Conservation (phyloP, 2,888 invertebrate species). For the Sisyra terminalis region DNA sequence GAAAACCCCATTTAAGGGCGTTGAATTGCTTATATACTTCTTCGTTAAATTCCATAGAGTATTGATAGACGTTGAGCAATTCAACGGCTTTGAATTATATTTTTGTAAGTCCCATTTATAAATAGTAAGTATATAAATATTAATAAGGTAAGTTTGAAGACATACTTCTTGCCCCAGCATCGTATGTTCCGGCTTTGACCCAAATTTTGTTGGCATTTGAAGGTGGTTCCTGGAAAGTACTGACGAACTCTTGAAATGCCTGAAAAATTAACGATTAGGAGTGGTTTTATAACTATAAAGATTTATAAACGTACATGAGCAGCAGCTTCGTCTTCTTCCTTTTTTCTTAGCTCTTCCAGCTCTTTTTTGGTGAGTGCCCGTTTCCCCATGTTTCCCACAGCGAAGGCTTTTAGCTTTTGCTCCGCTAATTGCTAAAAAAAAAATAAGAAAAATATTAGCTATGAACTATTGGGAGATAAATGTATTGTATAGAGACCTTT, state of each 20-base stretch:
- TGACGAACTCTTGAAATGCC: conserved; percentile 95
- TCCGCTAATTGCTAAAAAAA: conserved; percentile 39
- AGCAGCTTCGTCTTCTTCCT: conserved; percentile 80
- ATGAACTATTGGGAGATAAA: not conserved
- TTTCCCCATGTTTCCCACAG: conserved; percentile 57
- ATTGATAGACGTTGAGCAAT: too few relatives aligned
- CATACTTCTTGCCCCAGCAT: conserved; percentile 82
- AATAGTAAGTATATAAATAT: not conserved
- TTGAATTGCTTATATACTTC: too few relatives aligned
- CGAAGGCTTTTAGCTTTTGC: conserved; percentile 61
- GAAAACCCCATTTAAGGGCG: too few relatives aligned
- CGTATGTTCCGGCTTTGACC: conserved; percentile 96
- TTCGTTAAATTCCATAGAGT: too few relatives aligned
- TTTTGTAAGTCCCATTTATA: not conserved
- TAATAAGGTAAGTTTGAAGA: conserved; percentile 12
- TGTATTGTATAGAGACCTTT: not conserved
- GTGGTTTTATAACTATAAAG: conserved; percentile 4
- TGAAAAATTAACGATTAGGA: conserved; percentile 25
- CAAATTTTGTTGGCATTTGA: conserved; percentile 74
- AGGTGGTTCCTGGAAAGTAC: conserved; percentile 84
- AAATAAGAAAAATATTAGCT: conserved; percentile 6
- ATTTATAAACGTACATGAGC: conserved; percentile 71
- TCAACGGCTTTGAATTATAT: too few relatives aligned
- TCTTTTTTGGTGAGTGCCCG: conserved; percentile 64
- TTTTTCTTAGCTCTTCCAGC: conserved; percentile 70